A percentile compares a stretch with the other conserved stretches of the same genome.
These are phyloP conservation scores for Geotrupes spiniger DNA, from an alignment of 2,888 invertebrate species.

Conservation along the genomic window DNA sequence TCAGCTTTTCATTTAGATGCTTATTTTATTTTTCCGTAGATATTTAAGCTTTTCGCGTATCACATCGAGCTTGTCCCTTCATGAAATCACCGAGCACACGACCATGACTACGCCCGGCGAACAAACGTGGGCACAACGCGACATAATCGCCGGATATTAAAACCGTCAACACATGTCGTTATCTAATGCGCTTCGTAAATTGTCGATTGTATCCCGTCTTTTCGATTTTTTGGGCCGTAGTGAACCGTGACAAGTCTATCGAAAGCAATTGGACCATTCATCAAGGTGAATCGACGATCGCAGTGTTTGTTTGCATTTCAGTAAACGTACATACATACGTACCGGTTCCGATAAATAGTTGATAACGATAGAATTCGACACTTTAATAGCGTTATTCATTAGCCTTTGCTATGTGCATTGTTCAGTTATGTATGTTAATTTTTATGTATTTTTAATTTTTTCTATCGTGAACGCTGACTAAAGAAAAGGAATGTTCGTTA, in stretches of 20 bases:
- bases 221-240: background rate
- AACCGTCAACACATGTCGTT: constrained; percentile 11
- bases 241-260: background rate
- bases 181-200: constrained; percentile 2
- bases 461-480: no score
- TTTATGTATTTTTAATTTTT: no score
- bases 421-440: no score
- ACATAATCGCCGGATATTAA: constrained; percentile 15
- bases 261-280: background rate
- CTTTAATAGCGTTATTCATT: background rate
- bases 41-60: no score
- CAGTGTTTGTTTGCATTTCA: constrained; percentile 1
- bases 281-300: background rate
- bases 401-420: no score
- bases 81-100: no score
- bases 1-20: no score
- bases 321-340: no score
- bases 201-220: background rate
- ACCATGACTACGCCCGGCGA: background rate
- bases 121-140: background rate
- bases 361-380: background rate
- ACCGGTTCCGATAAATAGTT: constrained; percentile 1
- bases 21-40: no score
- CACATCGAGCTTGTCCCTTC: no score
- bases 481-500: no score